Base-by-base conservation (phyloP, 1,140 invertebrate species). In the Drosophila ficusphila region DNA sequence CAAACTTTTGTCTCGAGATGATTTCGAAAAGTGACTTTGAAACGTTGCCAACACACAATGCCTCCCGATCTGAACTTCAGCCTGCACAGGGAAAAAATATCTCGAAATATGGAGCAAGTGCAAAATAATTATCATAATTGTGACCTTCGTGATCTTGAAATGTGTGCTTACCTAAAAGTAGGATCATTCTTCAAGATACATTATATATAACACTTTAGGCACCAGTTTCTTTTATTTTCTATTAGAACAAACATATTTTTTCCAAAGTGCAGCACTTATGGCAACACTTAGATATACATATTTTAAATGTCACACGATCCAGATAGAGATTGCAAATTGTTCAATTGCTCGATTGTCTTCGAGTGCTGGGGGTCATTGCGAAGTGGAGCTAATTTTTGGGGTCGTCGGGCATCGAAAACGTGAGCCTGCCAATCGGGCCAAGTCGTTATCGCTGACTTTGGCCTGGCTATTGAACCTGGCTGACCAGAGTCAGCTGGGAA, bases 221-320 rank as follows among this genome's bases (percentile, higher is more conserved):
- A n/a, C n/a, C n/a, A n/a, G n/a, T n/a, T n/a, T n/a, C n/a, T n/a
- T n/a, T n/a, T n/a, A n/a, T n/a, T n/a, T n/a, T n/a, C n/a, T n/a
- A n/a, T n/a, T n/a, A n/a, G n/a, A n/a, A n/a, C 23, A 5, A 23
- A 23, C 7, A 7, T 2, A 14, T 18, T 62, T 44, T 58, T 58
- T 0, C 1, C 7, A 2, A 42, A 11, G 54, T 64, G 60, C 33
- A 52, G 7, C 60, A 51, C 62, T 67, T 65, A 65, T 64, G 62
- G 25, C 58, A 49, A 19, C 46, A 25, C 33, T 21, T 72, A 71
- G 34, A 49, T 52, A 34, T 60, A 42, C 48, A 34, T 71, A 62
- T 64, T 79, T 79, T 76, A 79, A 79, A 79, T 79, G 76, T 79
- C 76, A 79, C 76, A 79, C 76, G 76, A 79, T 75, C 64, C 39